These are phyloP conservation scores for Oreochromis spilurus DNA, from an alignment of 2,113 vertebrate species.

Conservation along the genomic window DNA sequence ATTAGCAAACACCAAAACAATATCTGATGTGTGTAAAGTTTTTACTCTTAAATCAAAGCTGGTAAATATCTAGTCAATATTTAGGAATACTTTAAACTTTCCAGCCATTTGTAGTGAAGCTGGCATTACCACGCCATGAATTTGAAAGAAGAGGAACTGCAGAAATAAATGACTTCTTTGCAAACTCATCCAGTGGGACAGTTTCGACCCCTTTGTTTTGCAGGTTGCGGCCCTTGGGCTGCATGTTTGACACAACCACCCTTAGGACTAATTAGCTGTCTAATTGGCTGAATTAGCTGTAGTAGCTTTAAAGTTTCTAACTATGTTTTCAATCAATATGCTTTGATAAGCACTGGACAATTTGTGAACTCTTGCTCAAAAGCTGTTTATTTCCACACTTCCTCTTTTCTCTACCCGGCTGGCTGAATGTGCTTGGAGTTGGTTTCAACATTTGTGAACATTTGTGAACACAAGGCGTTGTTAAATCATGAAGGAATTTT, in stretches of 20 bases:
- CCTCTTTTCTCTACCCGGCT: background rate
- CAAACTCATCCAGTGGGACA: background rate
- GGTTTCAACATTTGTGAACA: background rate
- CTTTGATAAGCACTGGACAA: background rate
- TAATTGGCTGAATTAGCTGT: fast-evolving
- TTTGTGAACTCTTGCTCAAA: background rate
- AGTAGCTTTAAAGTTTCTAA: background rate
- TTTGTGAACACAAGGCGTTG: background rate
- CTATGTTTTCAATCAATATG: background rate
- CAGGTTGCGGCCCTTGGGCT: background rate
- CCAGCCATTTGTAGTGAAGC: background rate
- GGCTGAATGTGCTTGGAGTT: background rate
- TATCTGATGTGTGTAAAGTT: fast-evolving
- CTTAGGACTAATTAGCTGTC: background rate
- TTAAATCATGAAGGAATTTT: background rate
- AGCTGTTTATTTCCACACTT: background rate
- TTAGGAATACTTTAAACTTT: background rate
- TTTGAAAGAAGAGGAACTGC: fast-evolving
- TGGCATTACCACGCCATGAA: background rate
- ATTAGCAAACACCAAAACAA: background rate
- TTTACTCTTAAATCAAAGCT: background rate
- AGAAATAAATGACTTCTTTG: background rate
- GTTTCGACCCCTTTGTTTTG: fast-evolving
- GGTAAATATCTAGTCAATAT: background rate
- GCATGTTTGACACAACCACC: background rate